These are phyloP conservation scores for Euwallacea fornicatus DNA, from an alignment of 1,140 invertebrate species.

Conservation along the genomic window DNA sequence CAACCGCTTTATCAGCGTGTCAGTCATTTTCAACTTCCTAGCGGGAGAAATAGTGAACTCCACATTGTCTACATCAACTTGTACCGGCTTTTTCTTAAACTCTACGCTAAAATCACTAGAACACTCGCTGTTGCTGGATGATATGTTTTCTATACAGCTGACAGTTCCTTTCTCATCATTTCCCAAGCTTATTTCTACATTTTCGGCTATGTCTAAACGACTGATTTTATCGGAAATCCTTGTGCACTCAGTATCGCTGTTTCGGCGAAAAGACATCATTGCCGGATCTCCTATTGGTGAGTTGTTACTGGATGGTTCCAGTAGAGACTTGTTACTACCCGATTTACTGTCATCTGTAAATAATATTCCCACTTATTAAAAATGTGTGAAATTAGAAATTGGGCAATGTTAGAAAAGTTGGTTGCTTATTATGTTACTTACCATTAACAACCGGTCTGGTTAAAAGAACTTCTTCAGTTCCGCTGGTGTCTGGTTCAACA, in stretches of 20 bases:
- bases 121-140: slow-evolving; percentile 34
- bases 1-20: slow-evolving; percentile 45
- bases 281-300: slow-evolving; percentile 1
- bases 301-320: slow-evolving; percentile 16
- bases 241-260: slow-evolving; percentile 40
- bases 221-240: slow-evolving; percentile 47
- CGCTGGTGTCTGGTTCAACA: slow-evolving; percentile 29
- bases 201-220: slow-evolving; percentile 40
- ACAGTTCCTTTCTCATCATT: slow-evolving; percentile 36
- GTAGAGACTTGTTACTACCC: background rate
- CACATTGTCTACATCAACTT: slow-evolving; percentile 41
- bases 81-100: slow-evolving; percentile 41
- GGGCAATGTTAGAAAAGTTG: too few relatives aligned
- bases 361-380: background rate
- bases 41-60: slow-evolving; percentile 43
- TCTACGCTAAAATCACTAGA: slow-evolving; percentile 37
- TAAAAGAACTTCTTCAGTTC: slow-evolving; percentile 16
- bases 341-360: background rate
- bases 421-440: too few relatives aligned
- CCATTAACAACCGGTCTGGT: slow-evolving; percentile 2
- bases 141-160: slow-evolving; percentile 32
- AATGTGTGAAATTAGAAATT: too few relatives aligned
- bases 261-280: slow-evolving; percentile 24
- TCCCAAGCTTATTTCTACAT: slow-evolving; percentile 42
- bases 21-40: slow-evolving; percentile 44